Evolutionary conservation across 2,888 invertebrate genomes (phyloP).

Genomic region (Tipula lateralis): DNA sequence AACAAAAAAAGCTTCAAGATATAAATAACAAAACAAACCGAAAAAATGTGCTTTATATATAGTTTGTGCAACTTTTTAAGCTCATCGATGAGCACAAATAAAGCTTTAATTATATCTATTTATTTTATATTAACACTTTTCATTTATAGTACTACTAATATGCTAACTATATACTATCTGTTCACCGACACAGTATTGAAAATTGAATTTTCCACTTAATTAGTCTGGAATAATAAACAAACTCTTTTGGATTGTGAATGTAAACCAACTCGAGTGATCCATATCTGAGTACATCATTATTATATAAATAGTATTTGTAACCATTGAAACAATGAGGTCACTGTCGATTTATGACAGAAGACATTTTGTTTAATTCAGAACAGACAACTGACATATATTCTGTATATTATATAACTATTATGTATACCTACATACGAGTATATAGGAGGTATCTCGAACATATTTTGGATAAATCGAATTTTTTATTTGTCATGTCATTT

Average conservation of each 20-base stretch:
- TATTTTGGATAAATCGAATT: neutral
- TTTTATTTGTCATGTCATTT: neutral
- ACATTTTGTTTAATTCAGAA: neutral
- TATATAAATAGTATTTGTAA: neutral
- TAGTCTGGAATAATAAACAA: neutral
- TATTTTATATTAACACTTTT: neutral
- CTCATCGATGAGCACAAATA: neutral
- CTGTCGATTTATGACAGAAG: neutral
- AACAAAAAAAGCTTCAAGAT: neutral
- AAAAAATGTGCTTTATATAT: neutral
- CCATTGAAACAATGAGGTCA: neutral
- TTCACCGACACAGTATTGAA: neutral
- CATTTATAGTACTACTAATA: neutral
- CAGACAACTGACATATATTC: neutral
- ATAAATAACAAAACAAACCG: neutral
- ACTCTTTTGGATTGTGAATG: neutral
- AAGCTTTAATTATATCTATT: neutral
- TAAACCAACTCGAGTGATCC: neutral
- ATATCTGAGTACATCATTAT: neutral
- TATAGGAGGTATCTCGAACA: neutral
- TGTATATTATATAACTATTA: neutral
- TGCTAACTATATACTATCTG: neutral
- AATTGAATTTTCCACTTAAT: neutral
- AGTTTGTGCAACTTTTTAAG: neutral
- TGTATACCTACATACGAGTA: too few relatives aligned